Conservation (phyloP, 2,888 invertebrate species). For the Osmoderma eremita region DNA sequence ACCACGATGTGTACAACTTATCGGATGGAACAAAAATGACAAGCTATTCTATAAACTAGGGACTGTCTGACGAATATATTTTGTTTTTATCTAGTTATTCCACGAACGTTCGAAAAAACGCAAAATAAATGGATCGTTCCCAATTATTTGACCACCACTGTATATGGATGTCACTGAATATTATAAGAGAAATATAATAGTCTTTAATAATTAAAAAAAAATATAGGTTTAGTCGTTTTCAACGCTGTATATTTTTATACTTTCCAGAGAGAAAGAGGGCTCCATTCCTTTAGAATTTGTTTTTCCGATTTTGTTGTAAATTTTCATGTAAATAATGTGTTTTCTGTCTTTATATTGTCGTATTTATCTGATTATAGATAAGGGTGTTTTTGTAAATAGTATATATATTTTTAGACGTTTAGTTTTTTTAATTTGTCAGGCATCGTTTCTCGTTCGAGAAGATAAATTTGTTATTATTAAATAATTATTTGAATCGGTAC, state of each 20-base stretch:
- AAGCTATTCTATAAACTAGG: too few species aligned
- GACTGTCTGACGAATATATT: too few species aligned
- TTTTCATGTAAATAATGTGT: conserved; percentile 27
- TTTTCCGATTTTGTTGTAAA: conserved; percentile 21
- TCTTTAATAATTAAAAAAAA: conserved; percentile 16
- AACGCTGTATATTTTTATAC: conserved; percentile 31
- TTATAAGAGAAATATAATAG: background rate
- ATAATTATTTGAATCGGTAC: conserved; percentile 14
- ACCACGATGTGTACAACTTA: too few species aligned
- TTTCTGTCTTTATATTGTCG: conserved; percentile 24
- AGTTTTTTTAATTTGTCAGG: background rate
- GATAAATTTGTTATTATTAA: too few species aligned
- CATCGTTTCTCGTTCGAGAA: too few species aligned
- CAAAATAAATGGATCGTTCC: too few species aligned
- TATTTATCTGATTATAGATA: background rate
- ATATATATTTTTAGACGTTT: conserved; percentile 13
- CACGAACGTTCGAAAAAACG: too few species aligned
- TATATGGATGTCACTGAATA: too few species aligned
- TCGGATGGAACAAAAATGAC: too few species aligned
- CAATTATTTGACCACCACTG: too few species aligned
- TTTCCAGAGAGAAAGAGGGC: conserved; percentile 8
- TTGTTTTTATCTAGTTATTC: too few species aligned
- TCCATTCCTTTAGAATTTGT: conserved; percentile 21
- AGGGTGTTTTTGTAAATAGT: background rate
- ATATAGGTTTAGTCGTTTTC: conserved; percentile 15